Base-by-base conservation (phyloP, 2,888 invertebrate species). In the Desoria tigrina region DNA sequence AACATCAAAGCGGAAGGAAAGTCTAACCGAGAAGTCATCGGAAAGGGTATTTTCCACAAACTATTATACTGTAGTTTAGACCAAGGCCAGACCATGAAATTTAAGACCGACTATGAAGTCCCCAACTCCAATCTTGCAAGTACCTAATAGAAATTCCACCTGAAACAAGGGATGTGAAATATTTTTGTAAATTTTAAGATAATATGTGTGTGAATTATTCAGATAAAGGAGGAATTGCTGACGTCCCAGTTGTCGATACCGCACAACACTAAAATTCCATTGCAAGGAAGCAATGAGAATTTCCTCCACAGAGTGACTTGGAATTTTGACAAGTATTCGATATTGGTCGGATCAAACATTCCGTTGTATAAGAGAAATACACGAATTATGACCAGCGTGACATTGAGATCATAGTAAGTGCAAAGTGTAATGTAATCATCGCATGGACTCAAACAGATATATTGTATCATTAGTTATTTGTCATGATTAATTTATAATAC, bases 31-130 rank as follows among this genome's bases (percentile, higher is more conserved):
- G 57, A 42, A 4, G 53, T 62, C 1, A 16, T 66, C 11, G 24
- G 49, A 0, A 61, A 62, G 16, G 66, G 61, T 39, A 58, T 54
- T 1, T 62, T 50, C n/a, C 66, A 66, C 18, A 57, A 54, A 23
- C 21, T 62, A 3, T 45, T 66, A 0, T 58, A 66, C 49, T 32
- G n/a, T 14, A 54, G 58, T 27, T 61, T 66, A 58, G 32, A 53
- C 6, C 4, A 32, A 32, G 32, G 32, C 4, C n/a, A n/a, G n/a
- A n/a, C n/a, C n/a, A 32, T 32, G 32, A 11, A 32, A 32, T 32
- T 32, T 32, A 32, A 32, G 11, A 32, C 32, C 11, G 11, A 32
- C 6, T 11, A 32, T 32, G 32, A 11, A 4, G 32, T 32, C 6
- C 32, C n/a, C n/a, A n/a, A n/a, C n/a, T n/a, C n/a, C n/a, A n/a